Evolutionary conservation across 2,113 vertebrate species (phyloP).

Genomic region (Chaetura pelagica): DNA sequence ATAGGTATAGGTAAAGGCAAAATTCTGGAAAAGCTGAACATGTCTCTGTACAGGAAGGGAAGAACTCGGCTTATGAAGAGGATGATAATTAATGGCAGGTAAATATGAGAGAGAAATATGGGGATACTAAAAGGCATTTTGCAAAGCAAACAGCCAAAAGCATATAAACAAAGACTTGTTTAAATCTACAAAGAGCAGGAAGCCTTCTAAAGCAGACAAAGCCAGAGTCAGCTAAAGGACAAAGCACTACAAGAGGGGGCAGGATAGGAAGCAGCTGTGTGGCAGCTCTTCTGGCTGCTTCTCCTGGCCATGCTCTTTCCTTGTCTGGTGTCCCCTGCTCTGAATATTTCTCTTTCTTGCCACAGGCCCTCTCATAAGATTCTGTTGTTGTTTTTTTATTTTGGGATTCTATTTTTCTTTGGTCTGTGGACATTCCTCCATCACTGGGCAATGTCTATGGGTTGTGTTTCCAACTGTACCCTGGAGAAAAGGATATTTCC

Average conservation of each 20-base stretch:
- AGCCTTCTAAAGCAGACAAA: slow-evolving; percentile 7
- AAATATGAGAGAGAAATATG: slow-evolving; percentile 24
- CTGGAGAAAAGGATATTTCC: slow-evolving; percentile 58
- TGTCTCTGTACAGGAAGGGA: background rate
- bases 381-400: background rate
- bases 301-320: background rate
- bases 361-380: background rate
- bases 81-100: slow-evolving; percentile 52
- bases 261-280: slow-evolving; percentile 45
- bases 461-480: slow-evolving; percentile 18
- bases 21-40: slow-evolving; percentile 20
- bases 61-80: background rate
- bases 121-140: slow-evolving; percentile 27
- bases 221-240: slow-evolving; percentile 56
- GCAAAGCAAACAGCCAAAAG: slow-evolving; percentile 59
- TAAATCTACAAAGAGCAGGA: slow-evolving; percentile 48
- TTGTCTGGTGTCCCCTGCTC: background rate
- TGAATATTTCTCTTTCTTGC: background rate
- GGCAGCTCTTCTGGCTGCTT: background rate
- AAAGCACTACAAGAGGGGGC: background rate
- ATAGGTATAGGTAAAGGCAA: slow-evolving; percentile 34
- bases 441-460: background rate
- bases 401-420: background rate
- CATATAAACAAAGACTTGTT: slow-evolving; percentile 20
- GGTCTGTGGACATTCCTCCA: background rate